Evolutionary conservation across 1,140 invertebrate species (phyloP).

Genomic region (Melitaea cinxia): DNA sequence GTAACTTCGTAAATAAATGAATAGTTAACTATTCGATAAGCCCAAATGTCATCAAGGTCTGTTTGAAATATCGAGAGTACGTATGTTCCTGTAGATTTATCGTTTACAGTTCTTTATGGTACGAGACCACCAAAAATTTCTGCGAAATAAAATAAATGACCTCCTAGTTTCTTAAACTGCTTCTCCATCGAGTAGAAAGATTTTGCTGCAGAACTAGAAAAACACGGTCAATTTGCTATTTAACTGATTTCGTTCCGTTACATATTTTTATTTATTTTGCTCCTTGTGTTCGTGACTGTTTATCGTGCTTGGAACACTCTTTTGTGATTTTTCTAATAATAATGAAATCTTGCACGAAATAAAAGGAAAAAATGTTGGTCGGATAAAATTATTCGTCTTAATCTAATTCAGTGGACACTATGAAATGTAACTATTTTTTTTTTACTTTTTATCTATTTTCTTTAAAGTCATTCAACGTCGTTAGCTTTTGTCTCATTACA

Average conservation of each 20-base stretch:
- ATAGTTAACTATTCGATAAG: too few relatives aligned
- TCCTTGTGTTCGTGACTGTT: background rate
- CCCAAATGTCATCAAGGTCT: too few relatives aligned
- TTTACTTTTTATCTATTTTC: conserved; percentile 1
- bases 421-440: background rate
- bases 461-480: conserved; percentile 6
- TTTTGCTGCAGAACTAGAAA: too few relatives aligned
- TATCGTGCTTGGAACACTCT: background rate
- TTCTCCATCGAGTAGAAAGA: too few relatives aligned
- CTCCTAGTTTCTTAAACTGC: too few relatives aligned
- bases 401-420: background rate
- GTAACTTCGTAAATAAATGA: too few relatives aligned
- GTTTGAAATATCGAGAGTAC: too few relatives aligned
- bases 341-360: background rate
- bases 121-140: too few relatives aligned
- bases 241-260: background rate
- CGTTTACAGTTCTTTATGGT: too few relatives aligned
- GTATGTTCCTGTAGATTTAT: too few relatives aligned
- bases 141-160: too few relatives aligned
- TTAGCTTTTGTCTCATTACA: conserved; percentile 18
- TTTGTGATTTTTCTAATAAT: background rate
- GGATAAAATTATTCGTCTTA: background rate
- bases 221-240: background rate
- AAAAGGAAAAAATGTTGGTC: background rate
- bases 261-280: background rate